Percentiles rank a stretch among this genome's conserved stretches.
phyloP scores from a whole-genome alignment of 2,113 vertebrate species.

The Apodemus speciosus region DNA sequence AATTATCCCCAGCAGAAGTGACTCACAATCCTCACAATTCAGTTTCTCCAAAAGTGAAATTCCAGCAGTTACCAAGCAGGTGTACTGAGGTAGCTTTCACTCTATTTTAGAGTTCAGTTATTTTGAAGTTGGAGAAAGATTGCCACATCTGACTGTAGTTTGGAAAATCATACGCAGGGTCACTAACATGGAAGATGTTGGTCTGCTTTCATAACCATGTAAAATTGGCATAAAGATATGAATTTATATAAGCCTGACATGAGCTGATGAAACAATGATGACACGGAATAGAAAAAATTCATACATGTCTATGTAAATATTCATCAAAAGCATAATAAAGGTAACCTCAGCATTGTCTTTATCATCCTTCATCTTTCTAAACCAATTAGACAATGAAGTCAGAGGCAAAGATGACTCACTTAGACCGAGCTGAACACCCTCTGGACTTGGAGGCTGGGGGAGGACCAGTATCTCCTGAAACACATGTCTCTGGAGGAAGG shows the following conservation, averaged over 20 bases:
- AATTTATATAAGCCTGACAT: background rate
- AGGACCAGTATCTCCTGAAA: background rate
- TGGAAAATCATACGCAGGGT: background rate
- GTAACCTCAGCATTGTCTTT: background rate
- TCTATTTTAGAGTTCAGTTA: background rate
- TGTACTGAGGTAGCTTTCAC: constrained; percentile 42
- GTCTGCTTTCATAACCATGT: background rate
- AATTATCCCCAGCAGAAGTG: constrained; percentile 70
- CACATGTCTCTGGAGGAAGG: background rate
- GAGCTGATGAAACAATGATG: constrained; percentile 26
- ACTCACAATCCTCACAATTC: constrained; percentile 58
- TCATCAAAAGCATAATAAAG: background rate
- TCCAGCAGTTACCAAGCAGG: constrained; percentile 60
- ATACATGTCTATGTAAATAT: background rate
- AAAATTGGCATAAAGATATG: background rate
- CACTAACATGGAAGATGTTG: background rate
- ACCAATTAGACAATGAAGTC: background rate
- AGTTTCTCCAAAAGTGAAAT: constrained; percentile 66
- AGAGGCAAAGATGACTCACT: background rate
- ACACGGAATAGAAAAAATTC: background rate
- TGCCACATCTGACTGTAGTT: constrained; percentile 18
- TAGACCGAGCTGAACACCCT: background rate
- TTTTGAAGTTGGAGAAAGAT: constrained; percentile 48
- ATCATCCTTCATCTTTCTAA: background rate
- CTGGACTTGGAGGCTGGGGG: too few species aligned